Evolutionary conservation across 2,113 vertebrate species (phyloP).

Genomic region (Corvus cornix): DNA sequence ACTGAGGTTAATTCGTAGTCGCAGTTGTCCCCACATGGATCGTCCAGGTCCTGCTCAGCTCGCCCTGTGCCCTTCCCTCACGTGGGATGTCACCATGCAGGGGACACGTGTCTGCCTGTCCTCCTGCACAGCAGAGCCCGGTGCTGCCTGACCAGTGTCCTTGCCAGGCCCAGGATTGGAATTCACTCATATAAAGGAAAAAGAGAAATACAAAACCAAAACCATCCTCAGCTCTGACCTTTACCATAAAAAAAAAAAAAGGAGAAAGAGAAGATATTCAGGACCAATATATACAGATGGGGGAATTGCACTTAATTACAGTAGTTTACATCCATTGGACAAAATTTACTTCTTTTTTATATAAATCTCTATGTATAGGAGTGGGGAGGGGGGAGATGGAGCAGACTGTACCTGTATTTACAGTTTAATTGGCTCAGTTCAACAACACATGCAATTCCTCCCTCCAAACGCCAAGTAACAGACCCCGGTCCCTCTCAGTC

Average conservation of each 20-base stretch:
- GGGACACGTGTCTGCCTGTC: neutral
- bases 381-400: neutral
- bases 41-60: neutral
- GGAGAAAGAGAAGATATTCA: neutral
- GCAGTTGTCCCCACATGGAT: neutral
- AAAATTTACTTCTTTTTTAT: conserved; percentile 77
- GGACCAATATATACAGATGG: conserved; percentile 72
- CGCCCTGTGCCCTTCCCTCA: neutral
- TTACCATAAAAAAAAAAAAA: conserved; percentile 41
- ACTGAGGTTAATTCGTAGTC: accelerated
- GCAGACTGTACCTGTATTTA: conserved; percentile 70
- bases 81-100: neutral
- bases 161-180: neutral
- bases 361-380: conserved; percentile 70
- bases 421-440: conserved; percentile 78
- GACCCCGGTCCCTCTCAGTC: conserved; percentile 70
- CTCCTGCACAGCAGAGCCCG: neutral
- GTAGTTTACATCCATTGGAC: conserved; percentile 79
- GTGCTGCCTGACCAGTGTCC: neutral
- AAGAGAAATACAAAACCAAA: conserved; percentile 20
- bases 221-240: conserved; percentile 50
- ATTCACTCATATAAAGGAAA: neutral
- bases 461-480: conserved; percentile 70
- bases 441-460: conserved; percentile 58
- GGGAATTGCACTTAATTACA: conserved; percentile 82